Percentiles rank a stretch among this genome's conserved stretches.
Evolutionary conservation across 2,888 invertebrate genomes (phyloP).

Genomic region (Steinernema hermaphroditum): DNA sequence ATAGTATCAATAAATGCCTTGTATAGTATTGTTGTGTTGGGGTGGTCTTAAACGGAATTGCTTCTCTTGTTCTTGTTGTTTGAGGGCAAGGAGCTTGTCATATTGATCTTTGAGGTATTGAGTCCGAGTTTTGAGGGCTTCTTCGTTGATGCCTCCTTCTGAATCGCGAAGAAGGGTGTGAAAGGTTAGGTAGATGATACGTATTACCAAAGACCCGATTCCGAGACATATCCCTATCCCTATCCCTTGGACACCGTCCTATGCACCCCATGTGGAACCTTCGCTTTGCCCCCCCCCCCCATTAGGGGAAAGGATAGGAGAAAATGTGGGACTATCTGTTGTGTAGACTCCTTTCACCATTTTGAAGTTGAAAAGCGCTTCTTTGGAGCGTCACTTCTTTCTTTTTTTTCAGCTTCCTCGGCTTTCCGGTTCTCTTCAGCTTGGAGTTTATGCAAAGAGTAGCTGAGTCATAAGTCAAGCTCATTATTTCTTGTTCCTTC

Average conservation of each 20-base stretch:
- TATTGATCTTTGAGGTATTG: conserved; percentile 85
- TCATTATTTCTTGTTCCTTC: no score
- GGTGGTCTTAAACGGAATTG: conserved; percentile 43
- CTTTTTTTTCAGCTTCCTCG: neutral
- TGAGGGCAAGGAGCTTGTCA: conserved; percentile 85
- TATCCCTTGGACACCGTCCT: neutral
- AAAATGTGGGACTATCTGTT: neutral
- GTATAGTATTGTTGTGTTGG: no score
- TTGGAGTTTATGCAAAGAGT: neutral
- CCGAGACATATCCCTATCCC: no score
- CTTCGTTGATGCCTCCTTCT: conserved; percentile 37
- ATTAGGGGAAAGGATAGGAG: neutral
- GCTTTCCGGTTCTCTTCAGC: neutral
- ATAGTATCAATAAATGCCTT: no score
- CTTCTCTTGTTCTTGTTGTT: conserved; percentile 83
- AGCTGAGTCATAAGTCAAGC: no score
- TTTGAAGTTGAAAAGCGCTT: conserved; percentile 5
- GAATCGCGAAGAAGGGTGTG: conserved; percentile 38
- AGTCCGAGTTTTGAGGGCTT: conserved; percentile 71
- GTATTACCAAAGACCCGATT: no score
- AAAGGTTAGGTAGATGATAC: neutral
- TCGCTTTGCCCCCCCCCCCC: neutral
- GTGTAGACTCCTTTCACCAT: neutral
- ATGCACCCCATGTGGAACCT: neutral
- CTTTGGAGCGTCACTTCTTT: neutral